Percentiles rank a stretch among this genome's conserved stretches.
phyloP scores from a whole-genome alignment of 2,888 invertebrate genomes.

The Agrochola lota region DNA sequence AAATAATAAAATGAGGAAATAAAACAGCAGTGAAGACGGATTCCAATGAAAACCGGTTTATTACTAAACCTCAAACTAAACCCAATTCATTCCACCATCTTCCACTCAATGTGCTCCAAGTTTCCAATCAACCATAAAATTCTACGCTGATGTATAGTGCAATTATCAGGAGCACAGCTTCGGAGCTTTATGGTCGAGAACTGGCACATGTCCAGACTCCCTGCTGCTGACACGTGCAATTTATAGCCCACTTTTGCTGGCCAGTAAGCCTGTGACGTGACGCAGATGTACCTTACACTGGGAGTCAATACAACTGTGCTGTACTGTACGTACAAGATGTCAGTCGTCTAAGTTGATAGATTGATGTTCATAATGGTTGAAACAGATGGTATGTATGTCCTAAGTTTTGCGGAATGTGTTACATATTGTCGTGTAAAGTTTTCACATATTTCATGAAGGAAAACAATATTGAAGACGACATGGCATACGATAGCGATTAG shows the following conservation, averaged over 20 bases:
- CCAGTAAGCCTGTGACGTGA: slow-evolving; percentile 33
- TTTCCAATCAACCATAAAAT: slow-evolving; percentile 46
- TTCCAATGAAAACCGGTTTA: background rate
- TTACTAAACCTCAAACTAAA: background rate
- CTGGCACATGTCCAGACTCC: slow-evolving; percentile 59
- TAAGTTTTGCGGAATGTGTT: background rate
- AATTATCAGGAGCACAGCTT: slow-evolving; percentile 49
- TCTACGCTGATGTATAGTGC: slow-evolving; percentile 48
- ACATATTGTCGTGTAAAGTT: background rate
- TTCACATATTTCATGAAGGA: slow-evolving; percentile 8
- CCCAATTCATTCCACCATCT: background rate
- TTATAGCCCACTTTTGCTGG: slow-evolving; percentile 60
- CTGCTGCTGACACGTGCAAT: slow-evolving; percentile 58
- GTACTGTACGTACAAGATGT: background rate
- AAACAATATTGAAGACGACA: background rate
- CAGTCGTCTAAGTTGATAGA: slow-evolving; percentile 13
- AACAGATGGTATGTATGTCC: background rate
- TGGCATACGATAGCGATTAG: background rate
- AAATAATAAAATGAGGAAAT: background rate
- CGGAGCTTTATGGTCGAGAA: slow-evolving; percentile 32
- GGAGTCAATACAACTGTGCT: slow-evolving; percentile 7
- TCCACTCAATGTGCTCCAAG: slow-evolving; percentile 16
- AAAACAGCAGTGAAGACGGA: background rate
- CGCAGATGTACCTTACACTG: slow-evolving; percentile 9
- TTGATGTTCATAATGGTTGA: slow-evolving; percentile 9